Base-by-base conservation (phyloP, 2,888 invertebrate genomes). In the Nudaria mundana region DNA sequence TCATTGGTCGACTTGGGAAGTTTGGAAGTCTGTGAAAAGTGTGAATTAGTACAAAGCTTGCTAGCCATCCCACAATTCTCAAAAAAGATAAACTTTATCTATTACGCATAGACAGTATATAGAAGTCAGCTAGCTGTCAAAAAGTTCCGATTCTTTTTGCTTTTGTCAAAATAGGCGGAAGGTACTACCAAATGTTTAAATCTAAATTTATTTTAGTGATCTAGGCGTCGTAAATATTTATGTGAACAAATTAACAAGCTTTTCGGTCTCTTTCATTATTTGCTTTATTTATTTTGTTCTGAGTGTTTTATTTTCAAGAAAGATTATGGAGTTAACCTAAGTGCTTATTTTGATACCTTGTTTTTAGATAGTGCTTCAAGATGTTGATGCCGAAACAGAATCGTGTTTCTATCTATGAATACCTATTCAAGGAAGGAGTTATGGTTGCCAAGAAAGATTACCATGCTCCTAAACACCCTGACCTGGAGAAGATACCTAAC, bases 321-420 rank as follows among this genome's bases (percentile, higher is more conserved):
- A n/a, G n/a, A n/a, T n/a, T n/a, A n/a, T n/a, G n/a, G 43, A 53
- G 31, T 44, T 75, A 73, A 78, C 71, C 68, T 71, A 57, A 50
- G 59, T 58, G 48, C 51, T 53, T 58, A 56, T 58, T 59, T 55
- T 62, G 56, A n/a, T 57, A 56, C 55, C 66, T 70, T 72, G 70
- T 79, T 75, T 86, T 78, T 73, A 83, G 86, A 77, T 75, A 78
- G 71, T 66, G 70, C 66, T 61, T 77, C 86, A 97, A 95, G 87
- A 99, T 99, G 99, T 98, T 99, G 97, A 99, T 99, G 98, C 98
- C 99, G 72, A 99, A 98, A 92, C 96, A 97, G 91, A 97, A 98
- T 85, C 94, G 98, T 76, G 95, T 97, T 63, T 91, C 96, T 66
- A 99, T 99, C 81, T 99, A 97, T 88, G 99, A 99, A 83, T 96